These are phyloP conservation scores for Habrosyne pyritoides DNA, from an alignment of 2,888 invertebrate genomes.

Conservation along the genomic window DNA sequence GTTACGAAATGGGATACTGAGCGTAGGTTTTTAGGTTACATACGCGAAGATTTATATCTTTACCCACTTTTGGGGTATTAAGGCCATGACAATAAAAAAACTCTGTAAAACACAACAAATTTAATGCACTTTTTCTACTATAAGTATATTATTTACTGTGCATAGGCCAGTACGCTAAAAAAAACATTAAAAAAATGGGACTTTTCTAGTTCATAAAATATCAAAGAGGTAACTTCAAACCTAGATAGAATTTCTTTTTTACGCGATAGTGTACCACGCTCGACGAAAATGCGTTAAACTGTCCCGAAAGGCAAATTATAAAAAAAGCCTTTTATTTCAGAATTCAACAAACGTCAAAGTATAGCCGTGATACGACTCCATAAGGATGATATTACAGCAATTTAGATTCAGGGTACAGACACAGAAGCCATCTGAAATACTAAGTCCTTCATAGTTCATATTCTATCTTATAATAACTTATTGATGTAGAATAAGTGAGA, in stretches of 20 bases:
- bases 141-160: no score
- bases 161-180: background rate
- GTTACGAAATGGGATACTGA: background rate
- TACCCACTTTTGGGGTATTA: background rate
- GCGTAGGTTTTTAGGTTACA: background rate
- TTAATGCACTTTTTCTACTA: no score
- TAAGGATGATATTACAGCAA: background rate
- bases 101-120: no score
- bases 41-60: background rate
- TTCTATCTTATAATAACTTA: background rate
- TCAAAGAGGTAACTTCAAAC: background rate
- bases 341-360: constrained; percentile 5
- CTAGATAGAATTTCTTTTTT: constrained; percentile 11
- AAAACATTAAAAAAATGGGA: background rate
- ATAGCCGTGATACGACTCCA: background rate
- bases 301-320: constrained; percentile 12
- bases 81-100: no score
- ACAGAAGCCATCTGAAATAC: background rate
- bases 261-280: constrained; percentile 6
- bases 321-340: constrained; percentile 9
- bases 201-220: background rate
- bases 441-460: background rate
- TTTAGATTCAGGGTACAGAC: background rate
- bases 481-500: background rate
- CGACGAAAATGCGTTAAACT: constrained; percentile 10